Evolutionary conservation across 2,888 invertebrate genomes (phyloP).

Genomic region (Margaritifera margaritifera): DNA sequence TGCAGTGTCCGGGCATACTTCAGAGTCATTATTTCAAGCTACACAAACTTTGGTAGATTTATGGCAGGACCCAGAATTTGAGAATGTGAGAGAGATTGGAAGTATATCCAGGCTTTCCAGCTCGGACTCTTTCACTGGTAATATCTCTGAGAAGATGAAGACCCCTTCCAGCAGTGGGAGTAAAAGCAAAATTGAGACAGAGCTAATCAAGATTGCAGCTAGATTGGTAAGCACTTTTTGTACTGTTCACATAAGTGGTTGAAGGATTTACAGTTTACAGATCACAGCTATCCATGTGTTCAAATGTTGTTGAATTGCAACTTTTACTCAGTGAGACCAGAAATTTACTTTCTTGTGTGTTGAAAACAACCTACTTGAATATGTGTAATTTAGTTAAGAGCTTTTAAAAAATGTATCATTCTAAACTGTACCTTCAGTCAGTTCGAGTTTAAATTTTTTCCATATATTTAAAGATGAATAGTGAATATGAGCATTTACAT

Average conservation of each 20-base stretch:
- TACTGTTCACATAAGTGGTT: slow-evolving; percentile 4
- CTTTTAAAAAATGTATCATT: neutral
- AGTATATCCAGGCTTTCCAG: slow-evolving; percentile 19
- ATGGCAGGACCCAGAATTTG: slow-evolving; percentile 57
- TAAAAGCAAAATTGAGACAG: slow-evolving; percentile 31
- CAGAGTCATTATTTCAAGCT: slow-evolving; percentile 56
- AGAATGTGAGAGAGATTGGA: slow-evolving; percentile 32
- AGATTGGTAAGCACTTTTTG: slow-evolving; percentile 74
- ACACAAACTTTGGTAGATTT: slow-evolving; percentile 58
- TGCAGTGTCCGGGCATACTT: slow-evolving; percentile 69
- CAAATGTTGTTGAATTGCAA: too few relatives aligned
- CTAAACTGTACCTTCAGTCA: neutral
- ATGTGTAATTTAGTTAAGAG: too few relatives aligned
- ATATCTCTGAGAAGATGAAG: slow-evolving; percentile 32
- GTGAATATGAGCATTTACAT: too few relatives aligned
- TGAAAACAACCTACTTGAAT: too few relatives aligned
- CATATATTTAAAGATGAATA: neutral
- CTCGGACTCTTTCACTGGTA: slow-evolving; percentile 32
- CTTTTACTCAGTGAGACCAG: too few relatives aligned
- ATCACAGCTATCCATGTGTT: neutral
- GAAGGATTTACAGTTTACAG: neutral
- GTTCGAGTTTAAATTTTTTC: neutral
- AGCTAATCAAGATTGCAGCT: slow-evolving; percentile 75
- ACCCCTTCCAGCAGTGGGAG: slow-evolving; percentile 14
- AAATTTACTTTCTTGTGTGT: too few relatives aligned